Conservation (phyloP, 2,113 vertebrate species). For the Daubentonia madagascariensis region DNA sequence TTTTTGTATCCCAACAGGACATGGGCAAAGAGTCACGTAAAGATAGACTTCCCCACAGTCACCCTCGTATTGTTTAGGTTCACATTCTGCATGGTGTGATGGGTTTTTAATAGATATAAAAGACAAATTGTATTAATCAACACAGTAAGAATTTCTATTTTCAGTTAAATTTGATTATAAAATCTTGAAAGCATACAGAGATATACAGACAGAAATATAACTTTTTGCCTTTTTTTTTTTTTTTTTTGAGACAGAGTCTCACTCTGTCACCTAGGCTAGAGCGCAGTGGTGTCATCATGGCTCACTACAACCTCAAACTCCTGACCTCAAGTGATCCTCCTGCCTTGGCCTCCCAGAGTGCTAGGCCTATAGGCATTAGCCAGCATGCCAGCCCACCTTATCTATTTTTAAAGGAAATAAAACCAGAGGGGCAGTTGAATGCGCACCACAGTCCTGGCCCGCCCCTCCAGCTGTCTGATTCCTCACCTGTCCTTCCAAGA, state of each 20-base stretch:
- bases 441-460: not conserved
- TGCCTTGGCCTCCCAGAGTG: too few relatives aligned
- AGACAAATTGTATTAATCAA: not conserved
- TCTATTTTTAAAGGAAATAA: not conserved
- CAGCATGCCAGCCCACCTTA: too few relatives aligned
- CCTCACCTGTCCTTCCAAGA: not conserved
- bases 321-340: too few relatives aligned
- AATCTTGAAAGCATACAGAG: not conserved
- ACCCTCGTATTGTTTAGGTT: not conserved
- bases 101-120: not conserved
- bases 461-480: not conserved
- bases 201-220: not conserved
- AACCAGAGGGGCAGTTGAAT: not conserved
- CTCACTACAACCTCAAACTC: too few relatives aligned
- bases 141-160: not conserved
- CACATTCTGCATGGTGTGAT: not conserved
- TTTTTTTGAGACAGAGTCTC: not conserved
- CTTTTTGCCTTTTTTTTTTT: not conserved
- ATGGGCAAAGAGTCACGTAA: not conserved
- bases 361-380: too few relatives aligned
- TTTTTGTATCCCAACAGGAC: conserved; percentile 61
- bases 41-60: not conserved
- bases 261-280: too few relatives aligned
- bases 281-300: too few relatives aligned
- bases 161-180: not conserved